These are phyloP conservation scores for Zoanthus solanderi DNA, from an alignment of 92 coral and sea anemone genomes.

Conservation along the genomic window DNA sequence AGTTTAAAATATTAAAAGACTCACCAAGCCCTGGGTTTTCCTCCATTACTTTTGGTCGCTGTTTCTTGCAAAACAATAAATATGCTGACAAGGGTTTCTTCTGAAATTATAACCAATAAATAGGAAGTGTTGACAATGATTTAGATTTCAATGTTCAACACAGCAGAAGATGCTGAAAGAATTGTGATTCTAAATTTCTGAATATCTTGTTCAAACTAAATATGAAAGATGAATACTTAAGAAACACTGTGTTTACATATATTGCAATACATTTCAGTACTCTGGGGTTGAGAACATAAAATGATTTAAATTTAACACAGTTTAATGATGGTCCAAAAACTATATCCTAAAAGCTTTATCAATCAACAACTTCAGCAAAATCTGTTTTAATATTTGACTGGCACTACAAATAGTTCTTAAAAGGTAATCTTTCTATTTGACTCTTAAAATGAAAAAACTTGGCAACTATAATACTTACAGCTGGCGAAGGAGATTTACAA, in stretches of 20 bases:
- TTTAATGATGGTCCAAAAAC: no score
- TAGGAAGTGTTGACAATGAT: neutral
- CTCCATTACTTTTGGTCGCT: slow-evolving; percentile 79
- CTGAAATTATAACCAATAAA: slow-evolving; percentile 35
- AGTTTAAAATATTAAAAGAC: neutral
- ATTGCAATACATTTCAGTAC: no score
- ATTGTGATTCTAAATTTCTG: no score
- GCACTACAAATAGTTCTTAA: neutral
- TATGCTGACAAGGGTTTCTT: slow-evolving; percentile 89
- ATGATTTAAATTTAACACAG: no score
- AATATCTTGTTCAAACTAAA: no score
- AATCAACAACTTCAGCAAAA: neutral
- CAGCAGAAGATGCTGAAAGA: no score
- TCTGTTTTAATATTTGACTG: neutral
- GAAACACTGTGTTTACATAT: no score
- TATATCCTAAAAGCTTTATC: no score
- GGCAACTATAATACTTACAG: slow-evolving; percentile 1
- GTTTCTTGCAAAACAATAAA: slow-evolving; percentile 87
- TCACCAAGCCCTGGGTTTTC: slow-evolving; percentile 93
- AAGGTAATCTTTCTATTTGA: no score
- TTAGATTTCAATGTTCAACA: neutral
- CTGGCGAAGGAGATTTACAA: slow-evolving; percentile 17
- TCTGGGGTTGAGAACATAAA: no score
- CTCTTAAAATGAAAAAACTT: no score
- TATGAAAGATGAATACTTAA: no score